Conservation (phyloP, 1,140 invertebrate genomes). For the Ephestia elutella region DNA sequence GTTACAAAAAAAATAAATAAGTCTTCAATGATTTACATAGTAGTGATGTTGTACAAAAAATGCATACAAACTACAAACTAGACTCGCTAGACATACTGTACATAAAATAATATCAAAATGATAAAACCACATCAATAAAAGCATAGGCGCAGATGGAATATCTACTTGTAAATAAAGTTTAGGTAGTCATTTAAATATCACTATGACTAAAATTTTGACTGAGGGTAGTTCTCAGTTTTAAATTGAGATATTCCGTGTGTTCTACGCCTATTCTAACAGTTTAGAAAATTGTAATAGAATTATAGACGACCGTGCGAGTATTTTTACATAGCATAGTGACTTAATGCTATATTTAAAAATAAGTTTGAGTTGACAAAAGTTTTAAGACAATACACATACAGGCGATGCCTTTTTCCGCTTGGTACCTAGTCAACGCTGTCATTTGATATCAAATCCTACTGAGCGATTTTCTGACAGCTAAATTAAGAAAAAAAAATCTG, state of each 20-base stretch:
- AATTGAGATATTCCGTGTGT: not conserved
- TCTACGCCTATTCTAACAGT: not conserved
- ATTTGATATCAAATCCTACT: no score
- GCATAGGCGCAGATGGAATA: not conserved
- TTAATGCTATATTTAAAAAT: no score
- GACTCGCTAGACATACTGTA: constrained; percentile 17
- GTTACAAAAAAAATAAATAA: constrained; percentile 71
- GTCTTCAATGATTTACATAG: constrained; percentile 57
- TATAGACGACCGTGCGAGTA: not conserved
- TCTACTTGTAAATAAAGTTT: not conserved
- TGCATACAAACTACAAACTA: constrained; percentile 15
- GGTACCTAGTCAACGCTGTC: no score
- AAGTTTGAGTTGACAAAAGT: no score
- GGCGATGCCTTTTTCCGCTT: no score
- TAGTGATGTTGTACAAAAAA: constrained; percentile 45
- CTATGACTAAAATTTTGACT: not conserved
- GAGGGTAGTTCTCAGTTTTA: not conserved
- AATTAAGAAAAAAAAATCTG: no score
- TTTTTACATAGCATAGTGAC: not conserved
- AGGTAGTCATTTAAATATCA: not conserved
- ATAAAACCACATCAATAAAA: constrained; percentile 1
- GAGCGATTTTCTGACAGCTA: no score
- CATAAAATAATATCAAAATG: constrained; percentile 18
- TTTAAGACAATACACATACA: no score
- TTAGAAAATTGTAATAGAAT: not conserved